Percentiles rank a stretch among this genome's conserved stretches.
Conservation (phyloP, 1,140 invertebrate species). For the Gonioctena quinquepunctata region DNA sequence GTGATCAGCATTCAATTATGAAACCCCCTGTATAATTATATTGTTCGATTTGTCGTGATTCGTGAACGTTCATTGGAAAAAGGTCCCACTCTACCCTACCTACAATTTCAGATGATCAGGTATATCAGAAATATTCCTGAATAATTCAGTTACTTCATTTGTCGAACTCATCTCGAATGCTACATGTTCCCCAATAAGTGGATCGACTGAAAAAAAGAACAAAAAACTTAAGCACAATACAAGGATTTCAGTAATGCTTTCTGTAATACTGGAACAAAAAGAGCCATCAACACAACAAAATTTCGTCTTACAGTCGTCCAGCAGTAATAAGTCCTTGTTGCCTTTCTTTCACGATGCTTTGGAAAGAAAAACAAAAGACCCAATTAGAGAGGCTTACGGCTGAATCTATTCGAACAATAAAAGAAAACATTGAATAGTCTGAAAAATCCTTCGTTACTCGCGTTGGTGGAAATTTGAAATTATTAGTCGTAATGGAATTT, state of each 20-base stretch:
- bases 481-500: constrained; percentile 15
- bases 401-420: constrained; percentile 14
- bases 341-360: not conserved
- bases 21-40: too few relatives aligned
- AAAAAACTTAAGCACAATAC: not conserved
- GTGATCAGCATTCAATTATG: too few relatives aligned
- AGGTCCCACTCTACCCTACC: too few relatives aligned
- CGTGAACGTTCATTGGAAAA: too few relatives aligned
- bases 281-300: constrained; percentile 1
- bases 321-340: not conserved
- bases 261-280: constrained; percentile 11
- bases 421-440: constrained; percentile 18
- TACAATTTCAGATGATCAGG: too few relatives aligned
- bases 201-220: not conserved
- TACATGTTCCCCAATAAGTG: not conserved
- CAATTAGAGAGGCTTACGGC: not conserved
- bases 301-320: not conserved
- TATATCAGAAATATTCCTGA: too few relatives aligned
- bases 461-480: constrained; percentile 14
- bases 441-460: constrained; percentile 12
- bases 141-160: too few relatives aligned
- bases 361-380: not conserved
- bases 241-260: not conserved
- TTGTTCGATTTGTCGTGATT: too few relatives aligned
- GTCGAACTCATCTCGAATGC: too few relatives aligned